These are phyloP conservation scores for Lycaena phlaeas DNA, from an alignment of 2,888 invertebrate genomes.

Conservation along the genomic window DNA sequence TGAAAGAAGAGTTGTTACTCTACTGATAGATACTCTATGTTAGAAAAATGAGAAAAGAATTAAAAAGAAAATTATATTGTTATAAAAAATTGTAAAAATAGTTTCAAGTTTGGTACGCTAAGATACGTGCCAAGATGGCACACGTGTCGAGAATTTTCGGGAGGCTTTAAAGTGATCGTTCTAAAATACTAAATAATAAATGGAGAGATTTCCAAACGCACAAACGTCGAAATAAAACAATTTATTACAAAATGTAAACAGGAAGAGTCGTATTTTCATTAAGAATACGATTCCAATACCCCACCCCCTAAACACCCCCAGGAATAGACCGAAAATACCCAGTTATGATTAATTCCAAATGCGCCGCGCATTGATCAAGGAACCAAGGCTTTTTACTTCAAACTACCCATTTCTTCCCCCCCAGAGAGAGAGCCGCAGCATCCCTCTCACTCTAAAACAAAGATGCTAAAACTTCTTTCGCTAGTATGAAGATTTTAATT, in stretches of 20 bases:
- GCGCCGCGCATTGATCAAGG: constrained; percentile 72
- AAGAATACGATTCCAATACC: constrained; percentile 67
- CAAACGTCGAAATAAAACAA: constrained; percentile 58
- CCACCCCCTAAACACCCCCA: constrained; percentile 31
- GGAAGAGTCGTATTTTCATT: constrained; percentile 72
- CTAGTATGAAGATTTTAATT: constrained; percentile 74
- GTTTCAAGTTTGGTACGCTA: no score
- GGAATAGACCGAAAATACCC: constrained; percentile 71
- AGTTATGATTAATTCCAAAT: constrained; percentile 73
- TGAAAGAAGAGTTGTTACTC: no score
- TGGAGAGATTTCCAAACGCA: constrained; percentile 19
- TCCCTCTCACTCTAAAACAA: constrained; percentile 71
- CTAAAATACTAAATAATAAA: constrained; percentile 19
- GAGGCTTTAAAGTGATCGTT: no score
- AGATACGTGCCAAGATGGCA: no score
- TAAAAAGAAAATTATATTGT: no score
- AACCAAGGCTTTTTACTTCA: constrained; percentile 68
- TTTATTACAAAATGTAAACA: constrained; percentile 73
- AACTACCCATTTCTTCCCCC: constrained; percentile 62
- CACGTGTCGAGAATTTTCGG: no score
- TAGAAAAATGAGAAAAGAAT: no score
- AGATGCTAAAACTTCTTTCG: constrained; percentile 74
- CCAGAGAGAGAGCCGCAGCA: constrained; percentile 61
- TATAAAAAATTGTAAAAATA: no score
- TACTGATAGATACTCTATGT: no score